These are phyloP conservation scores for Gila orcuttii DNA, from an alignment of 2,113 vertebrate genomes.

Conservation along the genomic window DNA sequence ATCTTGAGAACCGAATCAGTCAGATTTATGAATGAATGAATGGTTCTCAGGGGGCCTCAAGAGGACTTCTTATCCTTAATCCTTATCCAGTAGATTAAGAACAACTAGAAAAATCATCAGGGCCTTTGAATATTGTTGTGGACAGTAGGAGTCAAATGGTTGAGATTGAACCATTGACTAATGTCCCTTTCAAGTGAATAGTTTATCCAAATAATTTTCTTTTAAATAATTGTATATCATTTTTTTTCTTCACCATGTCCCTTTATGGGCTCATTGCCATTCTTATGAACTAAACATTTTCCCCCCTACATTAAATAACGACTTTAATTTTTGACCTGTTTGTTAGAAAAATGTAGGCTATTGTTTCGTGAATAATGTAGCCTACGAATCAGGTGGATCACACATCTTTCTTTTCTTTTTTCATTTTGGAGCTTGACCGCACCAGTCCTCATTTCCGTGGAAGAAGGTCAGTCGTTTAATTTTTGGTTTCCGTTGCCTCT, in stretches of 20 bases:
- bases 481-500: background rate
- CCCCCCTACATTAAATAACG: background rate
- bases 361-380: background rate
- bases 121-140: too few relatives aligned
- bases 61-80: background rate
- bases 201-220: too few relatives aligned
- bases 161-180: too few relatives aligned
- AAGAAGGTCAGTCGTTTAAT: background rate
- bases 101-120: background rate
- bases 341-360: background rate
- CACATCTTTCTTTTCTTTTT: background rate
- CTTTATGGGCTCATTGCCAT: too few relatives aligned
- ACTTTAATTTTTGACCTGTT: background rate
- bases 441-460: background rate
- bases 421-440: background rate
- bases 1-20: too few relatives aligned
- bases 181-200: too few relatives aligned
- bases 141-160: too few relatives aligned
- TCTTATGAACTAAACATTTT: too few relatives aligned
- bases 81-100: background rate
- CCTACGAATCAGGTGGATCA: background rate
- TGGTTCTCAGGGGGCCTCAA: too few relatives aligned
- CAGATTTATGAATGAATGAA: too few relatives aligned
- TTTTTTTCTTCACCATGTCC: too few relatives aligned
- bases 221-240: too few relatives aligned